Evolutionary conservation across 35 echinoderm and acorn worm species (phyloP), one percentile per base, ranked within the genome.

Genomic region (Chiridota heheva): DNA sequence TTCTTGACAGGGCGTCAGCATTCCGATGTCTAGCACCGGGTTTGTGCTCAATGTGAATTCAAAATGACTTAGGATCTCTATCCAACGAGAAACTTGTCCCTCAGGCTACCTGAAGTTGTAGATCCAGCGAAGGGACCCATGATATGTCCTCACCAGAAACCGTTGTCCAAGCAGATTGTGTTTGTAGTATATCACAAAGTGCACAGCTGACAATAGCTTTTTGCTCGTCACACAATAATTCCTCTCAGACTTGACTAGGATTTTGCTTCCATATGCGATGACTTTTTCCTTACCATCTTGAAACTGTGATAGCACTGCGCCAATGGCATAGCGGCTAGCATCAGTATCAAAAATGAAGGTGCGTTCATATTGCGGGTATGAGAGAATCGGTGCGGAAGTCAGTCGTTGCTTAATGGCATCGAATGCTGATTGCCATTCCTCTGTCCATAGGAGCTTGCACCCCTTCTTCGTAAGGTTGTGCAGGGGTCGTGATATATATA

Each of bases 321-420:
- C 86, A 31, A 72, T 82, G 30, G 57, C 76, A 13, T 20, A 22
- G 45, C 60, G 34, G 48, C 61, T 81, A 45, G 86, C 86, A 76
- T 88, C 86, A 48, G 64, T 88, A 59, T 88, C 87, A 12, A 89
- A 59, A 16, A 89, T 40, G 31, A 89, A 84, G 28, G 40, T 25
- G 28, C 38, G 18, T 17, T 30, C 40, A 24, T 48, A 59, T 29
- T 84, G 28, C 2, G 87, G 87, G 31, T 83, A 83, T 45, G 55
- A 31, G 24, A 89, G 42, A 48, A 83, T 59, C 28, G 77, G 86
- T 15, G 80, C 33, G 2, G 24, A 36, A 30, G 7, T 47, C 32
- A 86, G 37, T n/a, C 26, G 27, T 17, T 17, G 16, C 56, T 77
- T 77, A 15, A 86, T 40, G 7, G 59, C 47, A 4, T 35, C 36